Conservation (phyloP, 2,888 invertebrate genomes). For the Ormyrus rosae region DNA sequence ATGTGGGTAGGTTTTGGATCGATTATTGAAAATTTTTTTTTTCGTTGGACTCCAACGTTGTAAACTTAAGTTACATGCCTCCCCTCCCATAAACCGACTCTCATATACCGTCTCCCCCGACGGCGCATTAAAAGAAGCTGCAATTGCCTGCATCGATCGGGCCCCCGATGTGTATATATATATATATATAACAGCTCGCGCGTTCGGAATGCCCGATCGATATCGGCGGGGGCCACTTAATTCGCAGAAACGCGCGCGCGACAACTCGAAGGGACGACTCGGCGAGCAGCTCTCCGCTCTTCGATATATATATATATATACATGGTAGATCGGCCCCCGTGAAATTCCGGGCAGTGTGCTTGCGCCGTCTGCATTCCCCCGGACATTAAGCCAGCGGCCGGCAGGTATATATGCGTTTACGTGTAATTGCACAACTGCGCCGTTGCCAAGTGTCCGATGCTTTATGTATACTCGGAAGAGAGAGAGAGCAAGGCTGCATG, state of each 20-base stretch:
- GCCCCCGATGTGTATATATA: no score
- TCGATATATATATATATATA: constrained; percentile 8
- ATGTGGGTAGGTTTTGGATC: no score
- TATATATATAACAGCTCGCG: neutral
- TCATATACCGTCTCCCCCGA: no score
- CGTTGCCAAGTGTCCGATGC: constrained; percentile 35
- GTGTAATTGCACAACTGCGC: neutral
- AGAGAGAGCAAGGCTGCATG: neutral
- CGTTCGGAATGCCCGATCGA: constrained; percentile 24
- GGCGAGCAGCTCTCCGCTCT: neutral
- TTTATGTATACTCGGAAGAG: constrained; percentile 34
- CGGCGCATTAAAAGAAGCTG: no score
- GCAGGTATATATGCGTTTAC: neutral
- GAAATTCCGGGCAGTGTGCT: constrained; percentile 3
- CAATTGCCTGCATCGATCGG: no score
- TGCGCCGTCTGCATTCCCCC: neutral
- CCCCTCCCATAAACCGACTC: no score
- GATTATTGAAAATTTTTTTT: no score
- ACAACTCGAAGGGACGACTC: neutral
- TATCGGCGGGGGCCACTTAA: neutral
- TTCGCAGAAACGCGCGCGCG: constrained; percentile 7
- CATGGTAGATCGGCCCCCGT: neutral
- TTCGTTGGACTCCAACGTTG: no score
- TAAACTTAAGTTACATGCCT: no score
- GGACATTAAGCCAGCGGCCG: no score